Base-by-base conservation (phyloP, 2,797 vertebrate genomes). In the Valencia hispanica region DNA sequence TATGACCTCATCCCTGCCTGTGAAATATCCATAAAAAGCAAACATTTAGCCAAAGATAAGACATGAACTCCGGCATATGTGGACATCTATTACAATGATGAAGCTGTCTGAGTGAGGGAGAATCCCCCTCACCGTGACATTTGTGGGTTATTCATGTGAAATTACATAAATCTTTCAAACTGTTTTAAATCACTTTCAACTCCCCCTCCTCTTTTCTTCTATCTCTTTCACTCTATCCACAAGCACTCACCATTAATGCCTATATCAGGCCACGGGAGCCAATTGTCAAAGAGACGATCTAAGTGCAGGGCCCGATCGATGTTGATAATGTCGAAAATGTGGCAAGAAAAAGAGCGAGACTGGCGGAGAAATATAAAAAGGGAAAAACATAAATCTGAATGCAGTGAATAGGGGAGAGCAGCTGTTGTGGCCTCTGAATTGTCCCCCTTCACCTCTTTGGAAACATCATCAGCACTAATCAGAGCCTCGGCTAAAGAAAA, bases 81-180 rank as follows among this genome's bases (percentile, higher is more conserved):
- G 75, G 78, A 73, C 72, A 83, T 84, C 84, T 83, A 81, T 88
- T 78, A 87, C 74, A 59, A 34, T 75, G 79, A 91, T 87, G 82
- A 83, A 87, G 79, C 86, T 72, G 79, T 79, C 77, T 79, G 70
- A 41, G 73, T 4, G 72, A 75, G 74, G 83, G 88, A 92, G 88
- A 91, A 93, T 92, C 86, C 79, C 81, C 77, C 81, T 79, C 83
- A 79, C 84, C 50, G 65, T 87, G 91, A 94, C 94, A 95, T 96
- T 96, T 96, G 97, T 95, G 95, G 96, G 96, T 97, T 96, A 97
- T 98, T 98, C 96, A 97, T 96, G 95, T 95, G 93, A 96, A 97
- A 97, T 96, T 95, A 97, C 96, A 96, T 96, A 97, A 97, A 96
- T 96, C 96, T 97, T 96, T 96, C 96, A 95, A 96, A 96, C 92